phyloP scores from a whole-genome alignment of 30 jellyfish, hydroid and myxozoan genomes.

The Hydra vulgaris region DNA sequence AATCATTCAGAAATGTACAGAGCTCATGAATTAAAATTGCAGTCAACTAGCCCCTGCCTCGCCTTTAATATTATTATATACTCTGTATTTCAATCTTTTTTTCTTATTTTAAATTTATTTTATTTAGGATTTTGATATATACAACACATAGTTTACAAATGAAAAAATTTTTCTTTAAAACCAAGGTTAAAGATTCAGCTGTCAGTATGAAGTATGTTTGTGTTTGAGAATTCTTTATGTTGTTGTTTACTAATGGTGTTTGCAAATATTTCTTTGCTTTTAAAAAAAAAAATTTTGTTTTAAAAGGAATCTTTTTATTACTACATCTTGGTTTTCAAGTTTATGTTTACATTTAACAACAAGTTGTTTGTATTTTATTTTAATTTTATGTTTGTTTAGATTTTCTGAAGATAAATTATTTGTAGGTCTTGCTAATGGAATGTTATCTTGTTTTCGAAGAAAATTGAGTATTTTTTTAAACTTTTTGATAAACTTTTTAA shows the following conservation, averaged over 20 bases:
- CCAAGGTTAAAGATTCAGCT: constrained; percentile 53
- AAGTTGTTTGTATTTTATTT: no score
- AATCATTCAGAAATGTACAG: no score
- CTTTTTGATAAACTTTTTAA: background rate
- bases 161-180: constrained; percentile 15
- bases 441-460: constrained; percentile 70
- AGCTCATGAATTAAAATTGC: no score
- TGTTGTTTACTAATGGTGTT: no score
- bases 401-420: constrained; percentile 34
- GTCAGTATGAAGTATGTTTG: constrained; percentile 56
- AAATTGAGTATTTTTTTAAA: constrained; percentile 43
- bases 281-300: no score
- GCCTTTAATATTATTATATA: no score
- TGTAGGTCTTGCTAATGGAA: constrained; percentile 92
- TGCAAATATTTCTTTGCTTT: no score
- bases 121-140: constrained; percentile 16
- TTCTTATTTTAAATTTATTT: no score
- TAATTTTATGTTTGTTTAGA: background rate
- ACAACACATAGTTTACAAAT: background rate
- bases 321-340: no score
- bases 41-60: no score
- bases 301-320: no score
- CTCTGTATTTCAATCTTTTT: background rate
- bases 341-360: no score
- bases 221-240: background rate